These are phyloP conservation scores for Rhaphigaster nebulosa DNA, from an alignment of 2,888 invertebrate species.

Conservation along the genomic window DNA sequence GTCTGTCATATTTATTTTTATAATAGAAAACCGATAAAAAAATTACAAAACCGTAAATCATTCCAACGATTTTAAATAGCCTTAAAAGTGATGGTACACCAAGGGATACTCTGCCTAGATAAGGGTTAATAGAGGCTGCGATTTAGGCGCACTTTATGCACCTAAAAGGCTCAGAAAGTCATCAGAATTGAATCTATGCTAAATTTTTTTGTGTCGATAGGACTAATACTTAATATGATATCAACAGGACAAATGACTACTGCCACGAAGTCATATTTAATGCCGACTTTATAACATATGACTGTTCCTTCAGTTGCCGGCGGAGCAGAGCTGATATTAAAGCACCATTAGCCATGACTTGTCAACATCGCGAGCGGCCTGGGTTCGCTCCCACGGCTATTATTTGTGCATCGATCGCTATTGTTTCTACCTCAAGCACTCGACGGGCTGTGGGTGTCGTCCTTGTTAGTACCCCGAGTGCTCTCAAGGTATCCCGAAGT, in stretches of 20 bases:
- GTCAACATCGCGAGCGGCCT: not conserved
- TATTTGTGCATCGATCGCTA: constrained; percentile 35
- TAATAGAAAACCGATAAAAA: no score
- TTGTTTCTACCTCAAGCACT: not conserved
- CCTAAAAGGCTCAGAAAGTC: no score
- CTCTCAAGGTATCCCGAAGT: not conserved
- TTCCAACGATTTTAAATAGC: no score
- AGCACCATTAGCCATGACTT: not conserved
- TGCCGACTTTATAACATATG: not conserved
- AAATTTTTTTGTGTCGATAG: no score
- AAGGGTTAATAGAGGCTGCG: no score
- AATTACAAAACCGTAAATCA: no score
- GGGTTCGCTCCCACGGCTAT: constrained; percentile 28
- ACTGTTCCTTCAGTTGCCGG: not conserved
- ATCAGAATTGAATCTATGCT: no score
- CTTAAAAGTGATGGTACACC: no score
- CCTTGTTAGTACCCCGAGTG: not conserved
- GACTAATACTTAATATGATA: no score
- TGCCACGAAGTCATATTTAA: not conserved
- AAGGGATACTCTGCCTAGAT: no score
- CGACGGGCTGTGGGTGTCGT: not conserved
- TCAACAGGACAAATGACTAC: not conserved
- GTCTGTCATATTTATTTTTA: no score
- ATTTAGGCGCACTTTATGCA: no score
- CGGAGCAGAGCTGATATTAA: not conserved